Evolutionary conservation across 2,797 vertebrate species (phyloP), one percentile per base, ranked within the genome.

Genomic region (Zenarchopterus dispar): DNA sequence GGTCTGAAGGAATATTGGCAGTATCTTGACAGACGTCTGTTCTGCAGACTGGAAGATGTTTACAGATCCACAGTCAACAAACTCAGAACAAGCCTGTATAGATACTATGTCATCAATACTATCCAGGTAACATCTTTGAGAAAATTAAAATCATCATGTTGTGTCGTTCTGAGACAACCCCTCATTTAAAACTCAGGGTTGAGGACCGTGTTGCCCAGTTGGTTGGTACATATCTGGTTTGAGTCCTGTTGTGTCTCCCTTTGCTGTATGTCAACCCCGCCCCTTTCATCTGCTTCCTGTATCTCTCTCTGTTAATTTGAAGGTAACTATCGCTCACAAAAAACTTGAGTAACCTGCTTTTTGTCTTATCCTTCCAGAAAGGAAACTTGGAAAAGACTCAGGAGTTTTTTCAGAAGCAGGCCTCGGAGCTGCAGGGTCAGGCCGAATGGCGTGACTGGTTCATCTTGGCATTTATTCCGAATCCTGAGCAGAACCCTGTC

Each of bases 391-490:
- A 99, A 75, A 98, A 94, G 89, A 95, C 95, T 0, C 97, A 97
- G 58, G 97, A 99, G 87, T 99, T 99, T 70, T 99, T 99, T 89
- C 94, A 95, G 82, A 97, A 93, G 86, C 96, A 96, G 80, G 95
- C 95, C 0, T 61, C 89, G 0, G 97, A 99, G 85, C 94, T 99
- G 59, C 98, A 98, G 91, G 94, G 94, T 81, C 96, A 98, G 88
- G 77, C 67, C 0, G 98, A 99, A 75, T 99, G 97, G 98, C 96
- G 97, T 21, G 98, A 99, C 77, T 99, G 98, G 97, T 99, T 99
- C 70, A 91, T 94, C 51, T 79, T 99, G 80, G 97, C 98, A 0
- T 99, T 98, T 62, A 88, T 99, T 47, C 89, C 94, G 0, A 36
- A 82, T 13, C 96, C 97, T 0, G 97, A 99, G 23, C 95, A 94